These are phyloP conservation scores for Cantharis rufa DNA, from an alignment of 2,888 invertebrate genomes.

Conservation along the genomic window DNA sequence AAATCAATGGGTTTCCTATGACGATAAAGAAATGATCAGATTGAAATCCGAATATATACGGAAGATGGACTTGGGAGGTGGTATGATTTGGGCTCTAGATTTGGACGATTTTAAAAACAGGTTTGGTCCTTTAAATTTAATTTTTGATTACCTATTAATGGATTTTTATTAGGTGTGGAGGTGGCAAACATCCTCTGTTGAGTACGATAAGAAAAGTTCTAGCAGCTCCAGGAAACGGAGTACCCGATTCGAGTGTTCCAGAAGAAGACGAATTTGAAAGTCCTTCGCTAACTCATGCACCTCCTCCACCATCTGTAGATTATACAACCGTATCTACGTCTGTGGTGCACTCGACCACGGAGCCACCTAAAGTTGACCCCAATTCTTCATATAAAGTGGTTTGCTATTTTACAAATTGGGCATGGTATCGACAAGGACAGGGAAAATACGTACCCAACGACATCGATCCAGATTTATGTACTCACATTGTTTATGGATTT, in stretches of 20 bases:
- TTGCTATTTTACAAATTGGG: conserved; percentile 94
- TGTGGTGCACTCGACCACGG: conserved; percentile 29
- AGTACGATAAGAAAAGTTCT: conserved; percentile 76
- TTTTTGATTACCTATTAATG: background rate
- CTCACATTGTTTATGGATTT: conserved; percentile 91
- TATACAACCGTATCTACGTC: conserved; percentile 28
- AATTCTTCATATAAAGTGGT: conserved; percentile 71
- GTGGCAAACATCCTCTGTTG: conserved; percentile 79
- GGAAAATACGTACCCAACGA: conserved; percentile 83
- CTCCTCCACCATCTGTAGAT: conserved; percentile 12
- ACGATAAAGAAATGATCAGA: conserved; percentile 78
- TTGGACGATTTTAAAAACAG: conserved; percentile 80
- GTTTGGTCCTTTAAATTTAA: background rate
- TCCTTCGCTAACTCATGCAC: conserved; percentile 6
- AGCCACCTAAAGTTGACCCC: conserved; percentile 39
- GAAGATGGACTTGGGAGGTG: conserved; percentile 78
- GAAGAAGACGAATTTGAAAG: conserved; percentile 25
- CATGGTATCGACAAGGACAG: conserved; percentile 85
- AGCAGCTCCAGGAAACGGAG: conserved; percentile 56
- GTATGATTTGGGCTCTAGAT: conserved; percentile 91
- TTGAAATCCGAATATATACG: conserved; percentile 80
- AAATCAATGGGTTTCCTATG: conserved; percentile 90
- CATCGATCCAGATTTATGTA: conserved; percentile 83
- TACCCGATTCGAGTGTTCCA: conserved; percentile 31
- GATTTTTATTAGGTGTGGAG: conserved; percentile 65